These are phyloP conservation scores for Leptogaster cylindrica DNA, from an alignment of 2,888 invertebrate genomes.

Conservation along the genomic window DNA sequence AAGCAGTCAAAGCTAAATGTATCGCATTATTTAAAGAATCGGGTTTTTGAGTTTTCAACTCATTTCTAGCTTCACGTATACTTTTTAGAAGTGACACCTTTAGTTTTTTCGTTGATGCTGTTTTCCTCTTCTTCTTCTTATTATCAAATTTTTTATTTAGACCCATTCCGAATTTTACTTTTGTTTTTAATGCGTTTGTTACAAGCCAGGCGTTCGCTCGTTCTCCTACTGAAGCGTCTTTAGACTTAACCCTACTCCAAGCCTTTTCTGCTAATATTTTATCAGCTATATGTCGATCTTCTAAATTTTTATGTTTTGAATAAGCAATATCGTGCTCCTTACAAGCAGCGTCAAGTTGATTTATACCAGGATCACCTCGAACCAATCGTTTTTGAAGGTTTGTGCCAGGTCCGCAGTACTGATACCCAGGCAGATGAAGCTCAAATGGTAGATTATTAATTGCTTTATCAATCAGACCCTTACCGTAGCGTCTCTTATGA, in stretches of 20 bases:
- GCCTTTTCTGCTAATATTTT: slow-evolving; percentile 32
- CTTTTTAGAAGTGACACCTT: neutral
- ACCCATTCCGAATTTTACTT: slow-evolving; percentile 40
- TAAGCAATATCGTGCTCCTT: too few species aligned
- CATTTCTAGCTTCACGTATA: slow-evolving; percentile 15
- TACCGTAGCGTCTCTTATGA: too few species aligned
- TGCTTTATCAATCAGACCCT: too few species aligned
- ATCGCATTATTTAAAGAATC: slow-evolving; percentile 13
- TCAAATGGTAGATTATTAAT: too few species aligned
- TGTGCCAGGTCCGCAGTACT: too few species aligned
- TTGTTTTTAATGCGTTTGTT: slow-evolving; percentile 25
- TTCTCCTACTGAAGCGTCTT: slow-evolving; percentile 41
- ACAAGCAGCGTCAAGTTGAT: too few species aligned
- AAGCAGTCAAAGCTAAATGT: slow-evolving; percentile 42
- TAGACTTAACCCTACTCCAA: slow-evolving; percentile 39
- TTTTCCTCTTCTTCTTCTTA: neutral
- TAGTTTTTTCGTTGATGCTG: too few species aligned
- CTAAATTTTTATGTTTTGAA: neutral
- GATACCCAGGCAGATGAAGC: too few species aligned
- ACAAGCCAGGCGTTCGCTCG: slow-evolving; percentile 15
- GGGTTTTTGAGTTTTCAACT: slow-evolving; percentile 35
- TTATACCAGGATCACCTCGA: too few species aligned
- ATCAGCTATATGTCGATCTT: slow-evolving; percentile 32
- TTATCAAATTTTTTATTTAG: neutral
- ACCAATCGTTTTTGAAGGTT: too few species aligned